phyloP scores from a whole-genome alignment of 1,140 invertebrate genomes.

The Conus betulinus region DNA sequence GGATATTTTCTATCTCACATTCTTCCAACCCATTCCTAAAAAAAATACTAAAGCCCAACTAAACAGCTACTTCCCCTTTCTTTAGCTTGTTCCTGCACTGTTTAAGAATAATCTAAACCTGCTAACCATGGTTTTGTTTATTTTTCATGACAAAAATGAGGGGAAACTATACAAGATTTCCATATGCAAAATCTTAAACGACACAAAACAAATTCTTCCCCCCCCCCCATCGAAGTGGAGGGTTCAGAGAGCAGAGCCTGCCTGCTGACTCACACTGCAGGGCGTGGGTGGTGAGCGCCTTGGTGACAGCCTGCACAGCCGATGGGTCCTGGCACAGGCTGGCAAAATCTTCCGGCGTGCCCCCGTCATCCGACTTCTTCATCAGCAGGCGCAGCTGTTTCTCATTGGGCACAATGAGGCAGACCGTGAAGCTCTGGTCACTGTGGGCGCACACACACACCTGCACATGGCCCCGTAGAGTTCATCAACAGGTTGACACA shows the following conservation, averaged over 20 bases:
- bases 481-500: too few species aligned
- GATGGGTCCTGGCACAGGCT: slow-evolving; percentile 84
- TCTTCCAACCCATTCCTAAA: too few species aligned
- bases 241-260: not conserved
- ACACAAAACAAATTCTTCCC: not conserved
- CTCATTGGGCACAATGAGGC: slow-evolving; percentile 91
- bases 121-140: too few species aligned
- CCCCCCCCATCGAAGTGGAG: not conserved
- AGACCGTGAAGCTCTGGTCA: slow-evolving; percentile 89
- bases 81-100: too few species aligned
- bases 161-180: not conserved
- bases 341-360: slow-evolving; percentile 79
- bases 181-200: not conserved
- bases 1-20: too few species aligned
- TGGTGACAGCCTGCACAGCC: slow-evolving; percentile 81
- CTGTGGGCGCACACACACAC: slow-evolving; percentile 75
- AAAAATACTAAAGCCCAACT: too few species aligned
- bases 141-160: not conserved
- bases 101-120: too few species aligned
- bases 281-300: slow-evolving; percentile 47
- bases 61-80: too few species aligned
- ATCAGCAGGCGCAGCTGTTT: slow-evolving; percentile 71
- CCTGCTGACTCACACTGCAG: slow-evolving; percentile 53
- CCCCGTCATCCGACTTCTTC: slow-evolving; percentile 63
- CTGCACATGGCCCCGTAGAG: slow-evolving; percentile 77